Base-by-base conservation (phyloP, 2,113 vertebrate genomes). In the Leucopternis melanops region DNA sequence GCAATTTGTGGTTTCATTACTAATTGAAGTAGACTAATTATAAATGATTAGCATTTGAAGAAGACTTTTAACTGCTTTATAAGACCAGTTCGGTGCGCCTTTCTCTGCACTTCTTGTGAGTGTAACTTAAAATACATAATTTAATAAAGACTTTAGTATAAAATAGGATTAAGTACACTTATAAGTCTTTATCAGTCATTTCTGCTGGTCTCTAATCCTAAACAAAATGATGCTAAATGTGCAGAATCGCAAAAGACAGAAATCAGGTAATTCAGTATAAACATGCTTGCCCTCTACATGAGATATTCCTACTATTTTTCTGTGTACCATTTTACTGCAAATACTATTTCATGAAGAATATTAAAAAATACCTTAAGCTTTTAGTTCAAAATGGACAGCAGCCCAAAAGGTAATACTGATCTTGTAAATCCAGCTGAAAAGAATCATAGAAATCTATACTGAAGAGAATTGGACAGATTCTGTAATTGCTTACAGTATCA, bases 151-250 rank as follows among this genome's bases (percentile, higher is more conserved):
- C 95, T 97, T 98, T 92, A 96, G 96, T 97, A 97, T 98, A 97
- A 98, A 98, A 97, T 94, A 95, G 78, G 94, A 97, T 98, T 97
- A 98, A 98, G 94, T 97, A 95, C 78, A 95, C 92, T 98, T 96
- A 96, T 85, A 95, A 97, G 97, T 97, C 96, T 96, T 94, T 87
- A 89, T 90, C 80, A 87, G 66, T 86, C 38, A 57, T 88, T 97
- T 96, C 67, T 92, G 49, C 49, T 81, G 61, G 52, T 92, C 38
- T 79, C 31, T 96, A 97, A 94, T 95, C 49, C 92, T 93, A 86
- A 91, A 84, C 58, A 86, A 93, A 93, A 94, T 90, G 23, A 88
- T 93, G 63, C 57, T 93, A 96, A 95, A 95, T 91, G 83, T 44
- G 54, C 52, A 95, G 90, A 93, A 90, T 90, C 7, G 32, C 29